Evolutionary conservation across 2,797 vertebrate species (phyloP), one percentile per base, ranked within the genome.

Genomic region (Pseudotriccus pelzelni): DNA sequence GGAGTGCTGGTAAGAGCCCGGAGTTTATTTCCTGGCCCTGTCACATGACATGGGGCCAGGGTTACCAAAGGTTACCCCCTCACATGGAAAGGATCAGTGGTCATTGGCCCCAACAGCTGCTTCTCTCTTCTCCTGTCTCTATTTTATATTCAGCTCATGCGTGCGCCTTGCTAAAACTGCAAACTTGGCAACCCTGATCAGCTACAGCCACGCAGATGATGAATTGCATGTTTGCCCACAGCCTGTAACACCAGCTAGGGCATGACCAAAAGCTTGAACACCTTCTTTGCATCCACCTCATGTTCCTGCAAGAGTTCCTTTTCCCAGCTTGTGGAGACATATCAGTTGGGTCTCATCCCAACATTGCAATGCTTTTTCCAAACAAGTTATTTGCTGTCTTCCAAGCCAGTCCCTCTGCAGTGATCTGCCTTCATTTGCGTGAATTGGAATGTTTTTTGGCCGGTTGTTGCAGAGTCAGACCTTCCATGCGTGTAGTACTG

Each of bases 21-120:
- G 91, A 76, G 92, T 96, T 95, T 96, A 94, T 96, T 97, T 96
- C 95, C 94, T 90, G 89, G 83, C 86, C 82, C 75, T 87, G 77
- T 90, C 93, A 94, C 89, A 93, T 96, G 90, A 94, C 94, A 90
- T 41, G 63, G 66, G 64, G 82, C 84, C 94, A 78, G 80, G 86
- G 95, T 96, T 96, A 95, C 80, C 80, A 67, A 79, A 88, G 94
- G 94, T 96, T 94, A 93, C 77, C 83, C 67, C 59, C 63, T 93
- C 94, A 92, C 87, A 94, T 94, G 94, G 94, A 84, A 96, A 81
- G 49, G 85, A 96, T 94, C 94, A 93, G 82, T 67, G 67, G 55
- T 89, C 79, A 73, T 88, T 7, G 0, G 85, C 37, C 55, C n/a
- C 37, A 67, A 63, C 87, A 94, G 87, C 92, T 91, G 74, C 84